Conservation (phyloP, 2,888 invertebrate genomes). For the Conus canariensis region DNA sequence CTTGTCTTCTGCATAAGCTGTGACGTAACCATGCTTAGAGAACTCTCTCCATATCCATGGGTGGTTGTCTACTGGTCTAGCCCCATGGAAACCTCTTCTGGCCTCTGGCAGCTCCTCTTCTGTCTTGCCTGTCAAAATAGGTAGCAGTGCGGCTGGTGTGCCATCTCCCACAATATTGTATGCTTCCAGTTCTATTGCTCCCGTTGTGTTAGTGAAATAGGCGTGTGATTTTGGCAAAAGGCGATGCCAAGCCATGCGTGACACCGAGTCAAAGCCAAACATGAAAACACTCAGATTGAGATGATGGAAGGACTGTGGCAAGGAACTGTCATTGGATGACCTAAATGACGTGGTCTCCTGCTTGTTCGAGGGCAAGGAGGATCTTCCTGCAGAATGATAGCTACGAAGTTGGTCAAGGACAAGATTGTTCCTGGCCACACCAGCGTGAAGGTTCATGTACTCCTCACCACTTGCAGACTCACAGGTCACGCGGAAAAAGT, state of each 20-base stretch:
- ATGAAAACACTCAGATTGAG: conserved; percentile 4
- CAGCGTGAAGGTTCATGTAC: conserved; percentile 79
- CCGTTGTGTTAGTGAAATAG: conserved; percentile 70
- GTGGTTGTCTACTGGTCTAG: conserved; percentile 86
- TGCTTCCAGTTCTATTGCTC: conserved; percentile 83
- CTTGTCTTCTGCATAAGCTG: conserved; percentile 91
- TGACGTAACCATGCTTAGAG: conserved; percentile 81
- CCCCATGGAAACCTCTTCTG: conserved; percentile 84
- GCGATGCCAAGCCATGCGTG: conserved; percentile 47
- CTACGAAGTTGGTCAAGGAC: conserved; percentile 37
- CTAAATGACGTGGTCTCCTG: neutral
- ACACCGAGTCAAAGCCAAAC: neutral
- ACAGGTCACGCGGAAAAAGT: conserved; percentile 73
- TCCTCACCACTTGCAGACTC: conserved; percentile 67
- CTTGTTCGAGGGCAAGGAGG: neutral
- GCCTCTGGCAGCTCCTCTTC: conserved; percentile 94
- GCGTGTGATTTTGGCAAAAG: conserved; percentile 67
- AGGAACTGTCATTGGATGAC: neutral
- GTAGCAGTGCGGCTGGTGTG: conserved; percentile 85
- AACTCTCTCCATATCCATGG: conserved; percentile 93
- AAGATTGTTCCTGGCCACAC: conserved; percentile 75
- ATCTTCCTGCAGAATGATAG: neutral
- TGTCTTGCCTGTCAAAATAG: conserved; percentile 88
- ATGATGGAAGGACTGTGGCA: neutral
- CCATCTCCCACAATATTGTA: conserved; percentile 80